Evolutionary conservation across 2,888 invertebrate genomes (phyloP).

Genomic region (Stenolophus ochropezus): DNA sequence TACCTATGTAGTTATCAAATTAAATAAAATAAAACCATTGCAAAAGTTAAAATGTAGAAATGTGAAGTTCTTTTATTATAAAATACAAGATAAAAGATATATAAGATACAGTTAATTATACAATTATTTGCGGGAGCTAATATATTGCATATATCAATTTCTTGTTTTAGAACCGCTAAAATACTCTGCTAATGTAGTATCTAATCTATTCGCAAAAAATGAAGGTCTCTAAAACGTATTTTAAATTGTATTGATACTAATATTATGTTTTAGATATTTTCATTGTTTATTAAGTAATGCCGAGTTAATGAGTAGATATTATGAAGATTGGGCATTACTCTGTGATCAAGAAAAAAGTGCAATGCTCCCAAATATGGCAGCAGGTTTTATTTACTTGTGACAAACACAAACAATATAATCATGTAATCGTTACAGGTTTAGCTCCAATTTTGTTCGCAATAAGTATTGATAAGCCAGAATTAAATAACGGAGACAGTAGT

Average conservation of each 20-base stretch:
- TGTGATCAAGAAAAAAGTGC: constrained; percentile 86
- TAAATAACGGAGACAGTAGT: constrained; percentile 78
- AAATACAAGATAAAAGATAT: too few relatives aligned
- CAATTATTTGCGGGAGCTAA: too few relatives aligned
- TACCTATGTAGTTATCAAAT: too few relatives aligned
- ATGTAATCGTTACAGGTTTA: constrained; percentile 77
- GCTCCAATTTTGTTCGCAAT: constrained; percentile 94
- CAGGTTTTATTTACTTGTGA: constrained; percentile 76
- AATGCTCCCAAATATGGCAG: constrained; percentile 89
- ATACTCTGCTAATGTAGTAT: too few relatives aligned
- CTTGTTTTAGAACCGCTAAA: too few relatives aligned
- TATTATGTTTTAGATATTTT: constrained; percentile 75
- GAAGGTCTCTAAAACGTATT: too few relatives aligned
- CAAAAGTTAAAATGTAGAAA: too few relatives aligned
- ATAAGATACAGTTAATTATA: too few relatives aligned
- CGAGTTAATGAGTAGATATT: constrained; percentile 79
- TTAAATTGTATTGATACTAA: background rate
- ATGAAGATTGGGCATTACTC: constrained; percentile 91
- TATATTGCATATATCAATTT: too few relatives aligned
- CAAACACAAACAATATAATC: constrained; percentile 12
- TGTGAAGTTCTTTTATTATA: too few relatives aligned
- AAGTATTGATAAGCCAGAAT: constrained; percentile 89
- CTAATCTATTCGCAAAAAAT: too few relatives aligned
- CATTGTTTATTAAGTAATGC: constrained; percentile 84
- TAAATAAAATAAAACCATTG: too few relatives aligned